These are phyloP conservation scores for Pomacea canaliculata DNA, from an alignment of 2,888 invertebrate genomes.

Conservation along the genomic window DNA sequence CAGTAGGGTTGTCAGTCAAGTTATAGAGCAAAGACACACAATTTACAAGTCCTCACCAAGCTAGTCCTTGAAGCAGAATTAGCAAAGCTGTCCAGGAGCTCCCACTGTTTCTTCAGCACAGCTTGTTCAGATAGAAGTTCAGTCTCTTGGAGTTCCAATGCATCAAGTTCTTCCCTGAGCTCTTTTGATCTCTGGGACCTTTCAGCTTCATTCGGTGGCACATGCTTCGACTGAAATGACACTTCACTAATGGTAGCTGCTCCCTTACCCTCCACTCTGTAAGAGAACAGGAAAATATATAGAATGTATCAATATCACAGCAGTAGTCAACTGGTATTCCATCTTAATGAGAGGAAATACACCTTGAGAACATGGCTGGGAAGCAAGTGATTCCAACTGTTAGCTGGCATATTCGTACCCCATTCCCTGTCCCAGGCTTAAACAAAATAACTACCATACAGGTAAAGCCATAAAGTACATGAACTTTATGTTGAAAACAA, in stretches of 20 bases:
- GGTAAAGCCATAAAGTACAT: too few relatives aligned
- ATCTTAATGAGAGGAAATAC: too few relatives aligned
- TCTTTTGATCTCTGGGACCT: conserved; percentile 31
- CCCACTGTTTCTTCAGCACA: conserved; percentile 52
- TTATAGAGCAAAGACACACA: too few relatives aligned
- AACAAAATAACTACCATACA: too few relatives aligned
- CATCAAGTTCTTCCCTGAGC: conserved; percentile 26
- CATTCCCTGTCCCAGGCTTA: too few relatives aligned
- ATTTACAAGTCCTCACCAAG: background rate
- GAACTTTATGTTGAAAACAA: too few relatives aligned
- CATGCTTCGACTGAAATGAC: conserved; percentile 42
- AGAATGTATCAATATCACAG: too few relatives aligned
- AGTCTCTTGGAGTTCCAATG: conserved; percentile 26
- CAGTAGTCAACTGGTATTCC: too few relatives aligned
- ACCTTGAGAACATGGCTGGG: too few relatives aligned
- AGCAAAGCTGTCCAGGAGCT: conserved; percentile 65
- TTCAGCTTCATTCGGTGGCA: conserved; percentile 37
- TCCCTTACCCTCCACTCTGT: conserved; percentile 56
- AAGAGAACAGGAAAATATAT: conserved; percentile 6
- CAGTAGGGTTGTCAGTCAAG: too few relatives aligned
- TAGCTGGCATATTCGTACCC: too few relatives aligned
- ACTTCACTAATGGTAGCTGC: conserved; percentile 55
- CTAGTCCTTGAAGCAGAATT: conserved; percentile 32
- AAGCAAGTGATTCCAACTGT: too few relatives aligned
- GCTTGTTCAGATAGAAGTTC: conserved; percentile 26